Conservation (phyloP, 2,888 invertebrate species). For the Octonoba sinensis region DNA sequence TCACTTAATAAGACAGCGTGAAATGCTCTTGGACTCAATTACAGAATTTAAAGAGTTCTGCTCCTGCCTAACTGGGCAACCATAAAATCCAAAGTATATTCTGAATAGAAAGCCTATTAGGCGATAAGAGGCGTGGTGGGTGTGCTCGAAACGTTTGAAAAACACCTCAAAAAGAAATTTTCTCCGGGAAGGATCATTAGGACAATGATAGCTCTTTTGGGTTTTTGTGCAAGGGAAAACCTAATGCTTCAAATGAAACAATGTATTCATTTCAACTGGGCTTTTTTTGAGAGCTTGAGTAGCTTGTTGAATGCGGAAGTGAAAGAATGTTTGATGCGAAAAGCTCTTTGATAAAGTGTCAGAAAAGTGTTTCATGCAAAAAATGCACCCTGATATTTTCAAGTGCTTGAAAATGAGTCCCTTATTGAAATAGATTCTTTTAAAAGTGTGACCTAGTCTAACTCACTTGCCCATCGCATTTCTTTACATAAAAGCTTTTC, state of each 20-base stretch:
- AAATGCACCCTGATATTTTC: no score
- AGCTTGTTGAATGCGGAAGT: not conserved
- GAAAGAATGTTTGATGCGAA: not conserved
- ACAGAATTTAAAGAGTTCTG: no score
- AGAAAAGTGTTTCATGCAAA: no score
- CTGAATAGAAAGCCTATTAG: constrained; percentile 9
- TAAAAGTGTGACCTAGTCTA: no score
- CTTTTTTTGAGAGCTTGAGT: not conserved
- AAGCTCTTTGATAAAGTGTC: not conserved
- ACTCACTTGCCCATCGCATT: no score
- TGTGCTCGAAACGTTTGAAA: not conserved
- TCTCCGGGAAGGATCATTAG: constrained; percentile 2
- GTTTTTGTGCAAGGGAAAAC: not conserved
- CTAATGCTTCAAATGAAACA: not conserved
- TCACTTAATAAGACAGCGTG: no score
- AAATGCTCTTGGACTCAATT: no score
- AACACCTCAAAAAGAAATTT: not conserved
- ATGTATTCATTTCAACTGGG: not conserved
- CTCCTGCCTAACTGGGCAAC: not conserved
- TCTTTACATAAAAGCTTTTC: no score
- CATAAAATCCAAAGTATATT: not conserved
- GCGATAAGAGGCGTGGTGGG: constrained; percentile 2
- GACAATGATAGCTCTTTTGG: constrained; percentile 6
- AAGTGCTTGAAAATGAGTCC: no score
- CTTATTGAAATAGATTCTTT: no score